Conservation (phyloP, 2,113 vertebrate genomes). For the Podilymbus podiceps region DNA sequence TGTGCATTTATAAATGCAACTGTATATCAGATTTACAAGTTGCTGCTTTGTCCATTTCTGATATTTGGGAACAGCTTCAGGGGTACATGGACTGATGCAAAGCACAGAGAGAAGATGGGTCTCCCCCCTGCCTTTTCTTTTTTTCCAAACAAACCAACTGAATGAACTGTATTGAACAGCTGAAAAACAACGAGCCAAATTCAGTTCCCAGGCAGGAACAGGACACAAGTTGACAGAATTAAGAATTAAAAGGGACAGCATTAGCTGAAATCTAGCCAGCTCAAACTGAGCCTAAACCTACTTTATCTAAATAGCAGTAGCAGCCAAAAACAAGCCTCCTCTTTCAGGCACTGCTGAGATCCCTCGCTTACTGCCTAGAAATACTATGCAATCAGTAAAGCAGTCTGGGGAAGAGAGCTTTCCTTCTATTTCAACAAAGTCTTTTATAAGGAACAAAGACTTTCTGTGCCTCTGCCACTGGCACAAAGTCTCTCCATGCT, state of each 20-base stretch:
- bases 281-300: conserved; percentile 24
- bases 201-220: conserved; percentile 38
- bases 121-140: too few relatives aligned
- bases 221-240: conserved; percentile 28
- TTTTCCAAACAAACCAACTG: conserved; percentile 2
- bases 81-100: neutral
- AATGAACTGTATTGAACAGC: conserved; percentile 17
- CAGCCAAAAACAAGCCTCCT: conserved; percentile 40
- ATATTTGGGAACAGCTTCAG: neutral
- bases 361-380: neutral
- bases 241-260: conserved; percentile 50
- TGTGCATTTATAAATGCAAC: neutral
- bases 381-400: conserved; percentile 2
- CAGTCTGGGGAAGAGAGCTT: neutral
- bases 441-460: conserved; percentile 40
- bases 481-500: neutral
- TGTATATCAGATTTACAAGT: neutral
- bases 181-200: conserved; percentile 16
- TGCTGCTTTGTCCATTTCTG: neutral
- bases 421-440: conserved; percentile 33
- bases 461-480: conserved; percentile 45
- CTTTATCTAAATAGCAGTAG: conserved; percentile 33
- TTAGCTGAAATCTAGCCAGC: conserved; percentile 27
- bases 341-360: conserved; percentile 14
- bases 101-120: neutral